Evolutionary conservation across 2,888 invertebrate species (phyloP), one percentile per base, ranked within the genome.

Genomic region (Sesamia inferens): DNA sequence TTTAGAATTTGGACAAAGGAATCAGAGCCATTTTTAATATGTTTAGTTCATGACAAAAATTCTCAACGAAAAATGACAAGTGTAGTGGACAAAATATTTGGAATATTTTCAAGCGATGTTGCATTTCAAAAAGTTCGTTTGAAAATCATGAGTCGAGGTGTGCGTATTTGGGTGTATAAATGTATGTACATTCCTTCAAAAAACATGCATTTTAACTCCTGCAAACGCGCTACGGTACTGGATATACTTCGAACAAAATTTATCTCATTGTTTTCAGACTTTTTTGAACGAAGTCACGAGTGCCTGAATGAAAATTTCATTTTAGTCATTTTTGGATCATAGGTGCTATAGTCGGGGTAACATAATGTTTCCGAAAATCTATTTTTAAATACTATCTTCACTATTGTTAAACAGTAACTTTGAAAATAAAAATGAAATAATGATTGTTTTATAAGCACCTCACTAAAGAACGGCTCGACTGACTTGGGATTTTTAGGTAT

Each of bases 131-230:
- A 57, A 58, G 14, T 68, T 68, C 44, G 24, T 55, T 67, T 58
- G 24, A 57, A 61, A 54, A 66, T 55, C 68, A 16, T 59, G 42
- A 16, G 16, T 61, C 54, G 69, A 54, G 61, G 70, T 76, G 68
- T 68, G 47, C 71, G n/a, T 44, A 31, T 31, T 31, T 31, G 31
- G 1, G 1, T 31, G 31, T 31, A 31, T 31, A 31, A 31, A 31
- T 31, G 3, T n/a, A n/a, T 31, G 31, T 31, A 31, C 61, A 74
- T 72, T 77, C 48, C 11, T 48, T 62, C 14, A 55, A 64, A 68
- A 48, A 57, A 68, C 71, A 13, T 65, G 31, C 42, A 71, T 62
- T 70, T 72, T 51, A 68, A 62, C 55, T n/a, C 63, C 57, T 67
- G 44, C 16, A 59, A 71, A 71, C 13, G 31, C 22, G 68, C 22